phyloP scores from a whole-genome alignment of 2,113 vertebrate species.

The Nothobranchius furzeri region DNA sequence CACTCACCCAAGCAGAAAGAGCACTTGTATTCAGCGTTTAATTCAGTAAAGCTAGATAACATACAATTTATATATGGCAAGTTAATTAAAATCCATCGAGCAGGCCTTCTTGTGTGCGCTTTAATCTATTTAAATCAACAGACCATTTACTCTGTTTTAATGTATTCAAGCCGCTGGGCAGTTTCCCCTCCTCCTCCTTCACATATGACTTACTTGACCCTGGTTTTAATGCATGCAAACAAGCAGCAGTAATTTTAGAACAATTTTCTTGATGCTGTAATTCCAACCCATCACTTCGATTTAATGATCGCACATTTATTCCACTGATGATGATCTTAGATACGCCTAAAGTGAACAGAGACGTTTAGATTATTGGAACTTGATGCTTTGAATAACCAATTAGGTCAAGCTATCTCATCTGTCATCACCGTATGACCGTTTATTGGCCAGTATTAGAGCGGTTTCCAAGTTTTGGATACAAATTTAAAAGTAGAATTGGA shows the following conservation, averaged over 20 bases:
- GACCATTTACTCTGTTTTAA: slow-evolving; percentile 73
- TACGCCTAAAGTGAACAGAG: not conserved
- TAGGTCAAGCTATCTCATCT: too few species aligned
- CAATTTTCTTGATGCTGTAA: slow-evolving; percentile 44
- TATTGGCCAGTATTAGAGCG: too few species aligned
- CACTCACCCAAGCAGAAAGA: slow-evolving; percentile 71
- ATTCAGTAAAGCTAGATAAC: slow-evolving; percentile 75
- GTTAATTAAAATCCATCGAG: slow-evolving; percentile 79
- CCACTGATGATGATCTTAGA: too few species aligned
- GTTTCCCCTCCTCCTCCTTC: slow-evolving; percentile 26
- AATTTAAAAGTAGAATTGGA: too few species aligned
- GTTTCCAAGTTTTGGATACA: too few species aligned
- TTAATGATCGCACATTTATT: not conserved
- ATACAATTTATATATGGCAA: slow-evolving; percentile 78
- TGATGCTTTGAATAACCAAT: not conserved
- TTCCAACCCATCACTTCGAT: slow-evolving; percentile 14
- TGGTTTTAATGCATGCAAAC: slow-evolving; percentile 73
- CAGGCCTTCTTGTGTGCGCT: slow-evolving; percentile 65
- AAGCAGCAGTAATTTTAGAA: slow-evolving; percentile 44
- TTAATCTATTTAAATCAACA: slow-evolving; percentile 78
- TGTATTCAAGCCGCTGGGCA: slow-evolving; percentile 65
- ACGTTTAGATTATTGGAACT: not conserved
- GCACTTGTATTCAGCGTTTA: slow-evolving; percentile 71
- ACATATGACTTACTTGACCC: slow-evolving; percentile 68
- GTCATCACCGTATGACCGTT: too few species aligned